Conservation (phyloP, 1,140 invertebrate species). For the Arion vulgaris region DNA sequence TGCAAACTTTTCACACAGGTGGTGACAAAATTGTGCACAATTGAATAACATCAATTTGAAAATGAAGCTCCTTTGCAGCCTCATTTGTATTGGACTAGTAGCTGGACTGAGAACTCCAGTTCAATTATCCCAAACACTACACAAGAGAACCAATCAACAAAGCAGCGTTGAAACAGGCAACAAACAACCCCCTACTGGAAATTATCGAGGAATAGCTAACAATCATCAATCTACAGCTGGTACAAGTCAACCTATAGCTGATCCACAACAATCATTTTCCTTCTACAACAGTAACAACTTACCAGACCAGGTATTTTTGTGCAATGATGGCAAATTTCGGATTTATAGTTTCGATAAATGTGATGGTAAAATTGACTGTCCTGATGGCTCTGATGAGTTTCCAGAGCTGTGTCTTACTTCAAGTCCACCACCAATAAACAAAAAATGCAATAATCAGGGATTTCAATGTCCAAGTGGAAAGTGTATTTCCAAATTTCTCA, state of each 20-base stretch:
- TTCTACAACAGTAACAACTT: neutral
- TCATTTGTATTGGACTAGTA: neutral
- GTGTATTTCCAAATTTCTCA: neutral
- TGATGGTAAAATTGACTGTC: slow-evolving; percentile 5
- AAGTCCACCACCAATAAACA: neutral
- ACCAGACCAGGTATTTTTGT: neutral
- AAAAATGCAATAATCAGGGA: neutral
- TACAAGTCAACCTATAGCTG: neutral
- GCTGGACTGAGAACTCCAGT: neutral
- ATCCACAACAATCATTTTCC: neutral
- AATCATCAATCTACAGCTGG: neutral
- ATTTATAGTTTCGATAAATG: neutral
- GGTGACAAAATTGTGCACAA: neutral
- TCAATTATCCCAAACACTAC: neutral
- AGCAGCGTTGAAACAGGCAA: neutral
- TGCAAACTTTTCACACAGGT: neutral
- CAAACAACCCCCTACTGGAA: neutral
- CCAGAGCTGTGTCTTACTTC: neutral
- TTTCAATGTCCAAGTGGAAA: slow-evolving; percentile 6
- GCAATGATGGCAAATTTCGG: neutral
- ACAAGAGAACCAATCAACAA: neutral
- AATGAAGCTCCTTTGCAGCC: neutral
- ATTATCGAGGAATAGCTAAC: neutral
- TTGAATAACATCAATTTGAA: neutral
- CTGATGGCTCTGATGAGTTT: slow-evolving; percentile 3